These are phyloP conservation scores for Adelphocoris suturalis DNA, from an alignment of 2,888 invertebrate genomes.

Conservation along the genomic window DNA sequence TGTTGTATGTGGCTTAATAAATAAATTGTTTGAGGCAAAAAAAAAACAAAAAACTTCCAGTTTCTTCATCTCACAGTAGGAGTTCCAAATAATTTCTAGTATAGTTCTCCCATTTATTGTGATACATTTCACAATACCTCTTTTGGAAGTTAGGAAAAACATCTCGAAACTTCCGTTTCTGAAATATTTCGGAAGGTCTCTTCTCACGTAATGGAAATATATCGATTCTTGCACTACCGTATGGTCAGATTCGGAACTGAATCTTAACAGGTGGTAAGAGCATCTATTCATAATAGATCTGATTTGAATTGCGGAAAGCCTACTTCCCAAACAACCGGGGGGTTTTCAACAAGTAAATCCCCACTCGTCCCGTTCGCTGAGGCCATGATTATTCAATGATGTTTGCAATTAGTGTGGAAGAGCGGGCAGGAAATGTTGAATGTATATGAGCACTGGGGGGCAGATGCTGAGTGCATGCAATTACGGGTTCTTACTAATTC, in stretches of 20 bases:
- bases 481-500: conserved; percentile 35
- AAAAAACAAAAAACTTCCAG: too few species aligned
- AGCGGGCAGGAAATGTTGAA: not conserved
- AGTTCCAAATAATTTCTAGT: too few species aligned
- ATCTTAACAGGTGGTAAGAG: not conserved
- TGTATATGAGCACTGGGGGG: not conserved
- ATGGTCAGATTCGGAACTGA: not conserved
- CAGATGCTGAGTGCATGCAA: not conserved
- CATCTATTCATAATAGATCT: not conserved
- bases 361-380: not conserved
- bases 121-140: too few species aligned
- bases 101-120: too few species aligned
- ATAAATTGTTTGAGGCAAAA: too few species aligned
- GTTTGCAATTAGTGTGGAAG: not conserved
- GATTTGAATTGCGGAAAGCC: conserved; percentile 12
- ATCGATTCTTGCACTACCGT: too few species aligned
- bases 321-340: not conserved
- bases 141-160: too few species aligned
- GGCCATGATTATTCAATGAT: conserved; percentile 23
- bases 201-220: too few species aligned
- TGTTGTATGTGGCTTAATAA: too few species aligned
- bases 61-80: too few species aligned
- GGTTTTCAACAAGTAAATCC: conserved; percentile 17
- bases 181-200: too few species aligned
- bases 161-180: too few species aligned